Evolutionary conservation across 2,113 vertebrate genomes (phyloP).

Genomic region (Seriola rivoliana): DNA sequence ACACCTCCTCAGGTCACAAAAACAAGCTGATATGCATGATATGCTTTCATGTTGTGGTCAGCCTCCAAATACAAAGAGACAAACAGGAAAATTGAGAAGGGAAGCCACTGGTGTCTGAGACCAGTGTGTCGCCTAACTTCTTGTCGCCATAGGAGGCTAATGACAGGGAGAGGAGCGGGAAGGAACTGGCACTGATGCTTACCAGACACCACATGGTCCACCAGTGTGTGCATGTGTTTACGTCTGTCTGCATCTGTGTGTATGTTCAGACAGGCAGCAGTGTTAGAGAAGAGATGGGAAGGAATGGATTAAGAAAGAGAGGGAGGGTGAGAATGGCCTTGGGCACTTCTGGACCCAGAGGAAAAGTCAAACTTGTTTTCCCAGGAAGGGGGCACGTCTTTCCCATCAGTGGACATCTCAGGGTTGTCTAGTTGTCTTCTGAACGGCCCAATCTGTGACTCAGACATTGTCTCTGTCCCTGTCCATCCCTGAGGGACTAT

Average conservation of each 20-base stretch:
- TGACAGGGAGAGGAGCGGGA: slow-evolving; percentile 68
- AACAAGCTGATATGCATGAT: not conserved
- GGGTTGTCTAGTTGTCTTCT: slow-evolving; percentile 60
- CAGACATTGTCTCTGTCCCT: slow-evolving; percentile 68
- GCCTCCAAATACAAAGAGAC: slow-evolving; percentile 21
- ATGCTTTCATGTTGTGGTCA: slow-evolving; percentile 36
- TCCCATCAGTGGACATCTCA: slow-evolving; percentile 74
- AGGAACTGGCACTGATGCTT: slow-evolving; percentile 53
- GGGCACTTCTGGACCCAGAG: slow-evolving; percentile 70
- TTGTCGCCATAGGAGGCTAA: slow-evolving; percentile 54
- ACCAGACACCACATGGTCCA: slow-evolving; percentile 69
- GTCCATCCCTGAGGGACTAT: slow-evolving; percentile 71
- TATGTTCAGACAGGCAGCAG: slow-evolving; percentile 54
- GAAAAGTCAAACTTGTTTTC: slow-evolving; percentile 69
- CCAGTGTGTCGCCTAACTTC: slow-evolving; percentile 41
- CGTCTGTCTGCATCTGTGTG: slow-evolving; percentile 42
- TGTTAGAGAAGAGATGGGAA: slow-evolving; percentile 56
- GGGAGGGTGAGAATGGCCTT: slow-evolving; percentile 76
- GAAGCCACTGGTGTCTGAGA: slow-evolving; percentile 40
- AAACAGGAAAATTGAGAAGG: slow-evolving; percentile 45
- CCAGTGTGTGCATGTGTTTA: slow-evolving; percentile 57
- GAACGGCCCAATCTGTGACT: slow-evolving; percentile 59
- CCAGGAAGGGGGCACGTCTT: slow-evolving; percentile 72
- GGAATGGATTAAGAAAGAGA: slow-evolving; percentile 62
- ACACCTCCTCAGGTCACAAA: slow-evolving; percentile 14